A percentile compares a stretch with the other conserved stretches of the same genome.
phyloP scores from a whole-genome alignment of 2,888 invertebrate species.

The Rhorus exstirpatorius region DNA sequence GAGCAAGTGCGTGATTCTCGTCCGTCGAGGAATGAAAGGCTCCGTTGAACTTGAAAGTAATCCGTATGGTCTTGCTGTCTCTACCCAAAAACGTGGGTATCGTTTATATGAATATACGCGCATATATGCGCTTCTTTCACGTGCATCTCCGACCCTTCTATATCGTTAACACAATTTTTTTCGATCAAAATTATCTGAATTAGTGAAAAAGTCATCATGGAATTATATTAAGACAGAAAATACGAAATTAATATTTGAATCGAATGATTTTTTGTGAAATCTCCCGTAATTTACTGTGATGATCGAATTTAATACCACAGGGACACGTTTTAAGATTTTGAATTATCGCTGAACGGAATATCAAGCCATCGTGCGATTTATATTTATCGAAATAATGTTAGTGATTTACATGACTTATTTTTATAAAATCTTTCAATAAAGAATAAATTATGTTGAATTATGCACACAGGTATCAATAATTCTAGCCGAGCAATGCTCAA shows the following conservation, averaged over 20 bases:
- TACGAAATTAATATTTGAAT: not conserved
- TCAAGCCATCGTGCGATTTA: not conserved
- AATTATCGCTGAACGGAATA: not conserved
- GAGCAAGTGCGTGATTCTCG: conserved; percentile 46
- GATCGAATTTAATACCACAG: not conserved
- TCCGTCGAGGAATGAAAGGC: conserved; percentile 59
- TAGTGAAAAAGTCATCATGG: not conserved
- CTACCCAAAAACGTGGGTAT: conserved; percentile 22
- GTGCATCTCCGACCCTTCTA: conserved; percentile 36
- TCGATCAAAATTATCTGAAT: conserved; percentile 4
- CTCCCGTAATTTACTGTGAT: not conserved
- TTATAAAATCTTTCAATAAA: not conserved
- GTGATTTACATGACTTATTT: not conserved
- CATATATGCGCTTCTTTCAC: not conserved
- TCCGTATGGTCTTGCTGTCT: conserved; percentile 35
- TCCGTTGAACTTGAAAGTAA: conserved; percentile 70
- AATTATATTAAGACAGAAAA: not conserved
- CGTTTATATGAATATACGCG: not conserved
- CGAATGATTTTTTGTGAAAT: not conserved
- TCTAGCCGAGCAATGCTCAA: conserved; percentile 1
- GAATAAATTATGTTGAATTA: conserved; percentile 2
- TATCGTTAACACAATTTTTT: conserved; percentile 45
- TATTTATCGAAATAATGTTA: not conserved
- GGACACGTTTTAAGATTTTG: not conserved
- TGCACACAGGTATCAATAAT: not conserved